A percentile compares a stretch with the other conserved stretches of the same genome.
Conservation (phyloP, 2,797 vertebrate species). For the Pangasius krempfi region DNA sequence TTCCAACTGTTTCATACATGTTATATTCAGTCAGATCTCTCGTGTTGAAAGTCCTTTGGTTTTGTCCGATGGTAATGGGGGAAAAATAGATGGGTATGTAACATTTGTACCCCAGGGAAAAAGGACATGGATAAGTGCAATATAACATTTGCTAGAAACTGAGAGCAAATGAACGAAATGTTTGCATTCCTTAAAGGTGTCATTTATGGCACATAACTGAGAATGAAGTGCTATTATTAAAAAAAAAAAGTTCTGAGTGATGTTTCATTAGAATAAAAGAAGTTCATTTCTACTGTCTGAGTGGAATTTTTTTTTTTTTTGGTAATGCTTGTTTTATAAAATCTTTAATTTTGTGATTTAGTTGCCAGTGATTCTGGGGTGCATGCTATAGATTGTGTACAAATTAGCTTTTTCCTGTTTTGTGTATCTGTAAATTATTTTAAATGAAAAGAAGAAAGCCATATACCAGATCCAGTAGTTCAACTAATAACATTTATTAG, state of each 20-base stretch:
- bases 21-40: not conserved
- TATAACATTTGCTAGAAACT: too few relatives aligned
- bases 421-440: not conserved
- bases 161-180: not conserved
- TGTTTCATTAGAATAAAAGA: not conserved
- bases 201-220: not conserved
- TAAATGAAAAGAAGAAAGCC: not conserved
- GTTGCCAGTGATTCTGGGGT: not conserved
- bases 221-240: not conserved
- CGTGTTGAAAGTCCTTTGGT: not conserved
- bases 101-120: not conserved
- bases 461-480: not conserved
- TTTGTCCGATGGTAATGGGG: not conserved
- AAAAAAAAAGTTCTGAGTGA: not conserved
- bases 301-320: not conserved
- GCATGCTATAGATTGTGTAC: not conserved
- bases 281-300: not conserved
- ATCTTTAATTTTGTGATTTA: not conserved
- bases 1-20: conserved; percentile 2
- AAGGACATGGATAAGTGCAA: not conserved
- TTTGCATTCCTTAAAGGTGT: not conserved
- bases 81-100: not conserved
- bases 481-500: not conserved
- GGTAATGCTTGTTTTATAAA: not conserved
- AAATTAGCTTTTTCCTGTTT: not conserved